Conservation (phyloP, 1,140 invertebrate genomes). For the Diachasma alloeum region DNA sequence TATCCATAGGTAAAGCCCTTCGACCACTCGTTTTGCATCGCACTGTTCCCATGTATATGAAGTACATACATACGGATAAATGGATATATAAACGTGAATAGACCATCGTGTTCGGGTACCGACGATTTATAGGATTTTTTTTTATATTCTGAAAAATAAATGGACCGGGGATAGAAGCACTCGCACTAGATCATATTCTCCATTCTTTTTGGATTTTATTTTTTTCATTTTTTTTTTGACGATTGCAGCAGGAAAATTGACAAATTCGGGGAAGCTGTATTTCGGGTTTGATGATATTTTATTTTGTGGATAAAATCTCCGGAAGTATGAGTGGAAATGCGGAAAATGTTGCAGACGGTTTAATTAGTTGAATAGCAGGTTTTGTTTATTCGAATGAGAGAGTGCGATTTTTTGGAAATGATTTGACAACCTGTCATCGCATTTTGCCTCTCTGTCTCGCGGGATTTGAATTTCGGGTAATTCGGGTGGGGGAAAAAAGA, state of each 20-base stretch:
- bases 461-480: neutral
- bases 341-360: no score
- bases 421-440: neutral
- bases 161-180: neutral
- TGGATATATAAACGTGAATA: constrained; percentile 10
- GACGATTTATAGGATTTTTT: neutral
- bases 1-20: neutral
- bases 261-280: neutral
- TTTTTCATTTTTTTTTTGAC: neutral
- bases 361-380: no score
- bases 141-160: neutral
- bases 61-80: constrained; percentile 1
- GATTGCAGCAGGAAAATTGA: neutral
- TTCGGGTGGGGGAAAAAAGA: neutral
- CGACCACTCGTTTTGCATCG: neutral
- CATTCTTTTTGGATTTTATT: neutral
- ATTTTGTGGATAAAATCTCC: neutral
- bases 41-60: neutral
- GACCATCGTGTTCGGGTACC: neutral
- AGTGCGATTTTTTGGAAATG: no score
- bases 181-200: neutral
- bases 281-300: neutral
- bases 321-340: no score
- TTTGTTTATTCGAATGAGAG: no score
- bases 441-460: neutral